A percentile compares a stretch with the other conserved stretches of the same genome.
Conservation (phyloP, 2,888 invertebrate genomes). For the Polyommatus iphigenia region DNA sequence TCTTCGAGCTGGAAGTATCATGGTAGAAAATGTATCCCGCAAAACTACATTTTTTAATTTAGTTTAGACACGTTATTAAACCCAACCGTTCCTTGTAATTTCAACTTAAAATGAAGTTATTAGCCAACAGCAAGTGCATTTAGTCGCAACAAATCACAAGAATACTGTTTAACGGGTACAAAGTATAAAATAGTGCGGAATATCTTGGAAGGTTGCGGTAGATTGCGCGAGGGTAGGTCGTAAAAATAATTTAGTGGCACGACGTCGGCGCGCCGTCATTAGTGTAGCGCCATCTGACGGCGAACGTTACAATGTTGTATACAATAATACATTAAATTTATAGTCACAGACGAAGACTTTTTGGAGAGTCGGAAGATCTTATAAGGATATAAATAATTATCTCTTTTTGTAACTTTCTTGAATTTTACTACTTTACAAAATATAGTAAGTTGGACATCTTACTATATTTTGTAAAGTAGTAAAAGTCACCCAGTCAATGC, state of each 20-base stretch:
- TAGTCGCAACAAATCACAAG: conserved; percentile 32
- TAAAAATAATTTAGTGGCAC: conserved; percentile 75
- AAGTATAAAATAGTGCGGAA: conserved; percentile 37
- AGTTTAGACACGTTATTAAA: not conserved
- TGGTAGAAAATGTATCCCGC: no score
- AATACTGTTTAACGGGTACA: conserved; percentile 33
- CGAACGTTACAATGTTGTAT: conserved; percentile 37
- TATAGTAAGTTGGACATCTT: no score
- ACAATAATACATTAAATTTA: conserved; percentile 2
- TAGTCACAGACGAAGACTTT: not conserved
- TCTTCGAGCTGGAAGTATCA: no score
- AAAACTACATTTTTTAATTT: no score
- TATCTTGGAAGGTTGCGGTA: conserved; percentile 40
- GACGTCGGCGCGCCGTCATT: conserved; percentile 64
- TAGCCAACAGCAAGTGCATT: conserved; percentile 24
- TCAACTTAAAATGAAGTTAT: not conserved
- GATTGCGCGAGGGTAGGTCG: conserved; percentile 55
- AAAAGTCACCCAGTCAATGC: no score
- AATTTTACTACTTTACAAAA: no score
- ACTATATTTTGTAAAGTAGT: no score
- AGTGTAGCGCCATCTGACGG: conserved; percentile 65
- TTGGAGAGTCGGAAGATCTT: not conserved
- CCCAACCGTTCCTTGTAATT: not conserved
- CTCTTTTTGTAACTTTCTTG: not conserved
- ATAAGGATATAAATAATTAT: not conserved